Base-by-base conservation (phyloP, 2,888 invertebrate genomes). In the Diarsia dahlii region DNA sequence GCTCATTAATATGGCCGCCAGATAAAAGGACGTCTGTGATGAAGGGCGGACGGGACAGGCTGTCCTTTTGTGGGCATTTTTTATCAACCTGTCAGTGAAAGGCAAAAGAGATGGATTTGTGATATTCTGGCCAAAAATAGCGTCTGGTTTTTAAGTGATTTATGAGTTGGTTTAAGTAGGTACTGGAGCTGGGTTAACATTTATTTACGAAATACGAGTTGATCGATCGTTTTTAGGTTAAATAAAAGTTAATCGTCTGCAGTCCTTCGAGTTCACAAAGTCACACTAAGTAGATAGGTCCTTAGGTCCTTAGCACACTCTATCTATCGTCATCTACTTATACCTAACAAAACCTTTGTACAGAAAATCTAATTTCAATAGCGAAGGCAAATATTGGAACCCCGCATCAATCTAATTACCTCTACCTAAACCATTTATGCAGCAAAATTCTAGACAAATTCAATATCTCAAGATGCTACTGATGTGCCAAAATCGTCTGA, bases 1-100 rank as follows among this genome's bases (percentile, higher is more conserved):
- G 46, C 67, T 50, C 15, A 39, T 34, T 65, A 60, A 28, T 60
- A 56, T 48, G 71, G 62, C 60, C 62, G 79, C 79, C 76, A 77
- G 71, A 71, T 78, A 84, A 82, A 81, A 73, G 78, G 80, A 70
- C 74, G 68, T 75, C 70, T 79, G 68, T 87, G 88, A 86, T 84
- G 88, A 87, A 85, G 84, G 88, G 81, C 84, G 84, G 80, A 86
- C 85, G 69, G 87, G 85, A 69, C 80, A 81, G 81, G 83, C 78
- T 81, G 71, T 69, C 73, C 81, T 82, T 74, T 81, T 81, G 79
- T 80, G 23, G 28, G 71, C 65, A 69, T 85, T 84, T 87, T 89
- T 88, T 87, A 71, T 84, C 39, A 85, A 86, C 81, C 83, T 88
- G 85, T 75, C 74, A 71, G 76, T 74, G 23, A 60, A 71, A 60